Evolutionary conservation across 2,797 vertebrate species (phyloP).

Genomic region (Anabas testudineus): DNA sequence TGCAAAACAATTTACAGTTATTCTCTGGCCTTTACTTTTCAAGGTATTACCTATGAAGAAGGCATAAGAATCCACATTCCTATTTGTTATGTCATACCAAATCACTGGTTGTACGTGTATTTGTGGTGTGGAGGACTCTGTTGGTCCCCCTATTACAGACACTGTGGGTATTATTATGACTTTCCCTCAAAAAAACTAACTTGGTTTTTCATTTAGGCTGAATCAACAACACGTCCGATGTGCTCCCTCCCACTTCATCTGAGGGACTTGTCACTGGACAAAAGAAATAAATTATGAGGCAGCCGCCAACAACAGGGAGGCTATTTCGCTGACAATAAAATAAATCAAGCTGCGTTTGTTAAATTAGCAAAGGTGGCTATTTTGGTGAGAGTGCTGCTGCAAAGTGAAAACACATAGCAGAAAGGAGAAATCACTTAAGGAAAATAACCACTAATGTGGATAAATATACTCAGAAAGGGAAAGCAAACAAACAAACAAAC

Average conservation of each 20-base stretch:
- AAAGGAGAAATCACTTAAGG: background rate
- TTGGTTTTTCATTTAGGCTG: slow-evolving; percentile 48
- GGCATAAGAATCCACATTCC: background rate
- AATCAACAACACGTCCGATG: slow-evolving; percentile 61
- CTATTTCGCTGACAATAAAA: slow-evolving; percentile 68
- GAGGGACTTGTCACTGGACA: slow-evolving; percentile 70
- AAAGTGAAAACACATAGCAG: slow-evolving; percentile 25
- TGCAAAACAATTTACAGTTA: slow-evolving; percentile 8
- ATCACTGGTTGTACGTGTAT: background rate
- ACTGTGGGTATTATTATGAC: background rate
- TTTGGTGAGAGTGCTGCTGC: slow-evolving; percentile 37
- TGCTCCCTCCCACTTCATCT: slow-evolving; percentile 53
- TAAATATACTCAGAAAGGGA: no score
- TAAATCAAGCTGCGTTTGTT: slow-evolving; percentile 25
- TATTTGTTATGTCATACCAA: background rate
- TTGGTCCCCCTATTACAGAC: background rate
- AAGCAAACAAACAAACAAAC: slow-evolving; percentile 13
- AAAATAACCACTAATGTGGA: no score
- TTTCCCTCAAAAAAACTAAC: slow-evolving; percentile 19
- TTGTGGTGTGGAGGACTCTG: slow-evolving; percentile 5
- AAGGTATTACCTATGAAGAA: background rate
- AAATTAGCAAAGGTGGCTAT: slow-evolving; percentile 67
- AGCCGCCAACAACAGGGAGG: slow-evolving; percentile 16
- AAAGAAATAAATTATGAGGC: slow-evolving; percentile 73
- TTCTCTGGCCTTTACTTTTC: background rate